phyloP scores from a whole-genome alignment of 2,113 vertebrate species.

The Balaeniceps rex region DNA sequence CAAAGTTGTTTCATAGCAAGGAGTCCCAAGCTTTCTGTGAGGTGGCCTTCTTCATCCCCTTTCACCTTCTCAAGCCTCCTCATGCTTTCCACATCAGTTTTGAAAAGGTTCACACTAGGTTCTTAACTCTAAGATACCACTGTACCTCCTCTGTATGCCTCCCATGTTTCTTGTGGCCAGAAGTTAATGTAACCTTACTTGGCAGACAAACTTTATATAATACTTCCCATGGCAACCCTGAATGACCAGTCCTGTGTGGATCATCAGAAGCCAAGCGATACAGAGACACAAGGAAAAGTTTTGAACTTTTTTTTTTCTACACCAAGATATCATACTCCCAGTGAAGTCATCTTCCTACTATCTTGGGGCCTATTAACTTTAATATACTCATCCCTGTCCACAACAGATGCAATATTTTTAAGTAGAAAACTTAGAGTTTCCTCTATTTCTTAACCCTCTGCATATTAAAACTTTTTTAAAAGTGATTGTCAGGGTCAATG shows the following conservation, averaged over 20 bases:
- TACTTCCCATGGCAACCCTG: neutral
- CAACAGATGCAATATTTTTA: neutral
- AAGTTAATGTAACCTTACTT: neutral
- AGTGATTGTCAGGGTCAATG: neutral
- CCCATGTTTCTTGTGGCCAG: neutral
- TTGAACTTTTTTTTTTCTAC: neutral
- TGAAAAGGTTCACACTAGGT: neutral
- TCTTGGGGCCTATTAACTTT: neutral
- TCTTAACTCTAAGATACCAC: neutral
- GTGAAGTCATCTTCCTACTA: neutral
- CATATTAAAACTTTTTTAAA: neutral
- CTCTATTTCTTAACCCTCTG: neutral
- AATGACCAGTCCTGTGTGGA: neutral
- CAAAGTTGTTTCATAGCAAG: neutral
- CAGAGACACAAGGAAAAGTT: neutral
- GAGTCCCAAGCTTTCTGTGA: neutral
- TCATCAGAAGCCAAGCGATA: neutral
- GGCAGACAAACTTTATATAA: neutral
- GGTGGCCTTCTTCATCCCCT: neutral
- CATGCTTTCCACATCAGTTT: neutral
- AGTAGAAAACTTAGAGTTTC: neutral
- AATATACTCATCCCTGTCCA: neutral
- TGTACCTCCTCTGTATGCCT: neutral
- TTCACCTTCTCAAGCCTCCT: neutral
- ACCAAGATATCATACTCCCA: neutral